These are phyloP conservation scores for Megalops atlanticus DNA, from an alignment of 2,113 vertebrate genomes.

Conservation along the genomic window DNA sequence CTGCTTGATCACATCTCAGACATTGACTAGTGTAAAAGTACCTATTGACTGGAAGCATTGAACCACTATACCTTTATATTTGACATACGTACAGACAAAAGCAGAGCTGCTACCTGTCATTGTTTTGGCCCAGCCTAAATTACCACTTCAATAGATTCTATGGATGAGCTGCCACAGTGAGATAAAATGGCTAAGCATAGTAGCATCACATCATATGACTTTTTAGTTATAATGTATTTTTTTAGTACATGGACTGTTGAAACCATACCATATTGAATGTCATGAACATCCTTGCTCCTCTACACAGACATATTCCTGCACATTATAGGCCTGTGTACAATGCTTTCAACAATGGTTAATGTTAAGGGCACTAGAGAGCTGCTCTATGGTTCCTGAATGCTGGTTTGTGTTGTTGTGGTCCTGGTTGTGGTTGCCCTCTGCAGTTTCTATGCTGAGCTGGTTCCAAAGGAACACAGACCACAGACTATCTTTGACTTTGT, in stretches of 20 bases:
- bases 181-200: background rate
- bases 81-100: background rate
- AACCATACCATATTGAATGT: background rate
- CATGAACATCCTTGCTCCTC: background rate
- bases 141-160: background rate
- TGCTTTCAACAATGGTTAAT: background rate
- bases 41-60: background rate
- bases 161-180: background rate
- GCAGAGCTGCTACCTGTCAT: background rate
- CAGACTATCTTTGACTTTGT: background rate
- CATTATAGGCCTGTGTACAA: background rate
- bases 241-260: background rate
- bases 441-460: background rate
- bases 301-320: background rate
- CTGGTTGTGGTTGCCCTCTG: background rate
- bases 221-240: background rate
- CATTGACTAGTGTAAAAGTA: background rate
- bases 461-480: background rate
- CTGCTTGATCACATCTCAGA: background rate
- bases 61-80: background rate
- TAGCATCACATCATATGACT: background rate
- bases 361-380: background rate
- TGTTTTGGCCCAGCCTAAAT: too few species aligned
- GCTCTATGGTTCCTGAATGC: background rate
- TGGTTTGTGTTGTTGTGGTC: background rate